Conservation (phyloP, 2,797 vertebrate species). For the Pitangus sulphuratus region DNA sequence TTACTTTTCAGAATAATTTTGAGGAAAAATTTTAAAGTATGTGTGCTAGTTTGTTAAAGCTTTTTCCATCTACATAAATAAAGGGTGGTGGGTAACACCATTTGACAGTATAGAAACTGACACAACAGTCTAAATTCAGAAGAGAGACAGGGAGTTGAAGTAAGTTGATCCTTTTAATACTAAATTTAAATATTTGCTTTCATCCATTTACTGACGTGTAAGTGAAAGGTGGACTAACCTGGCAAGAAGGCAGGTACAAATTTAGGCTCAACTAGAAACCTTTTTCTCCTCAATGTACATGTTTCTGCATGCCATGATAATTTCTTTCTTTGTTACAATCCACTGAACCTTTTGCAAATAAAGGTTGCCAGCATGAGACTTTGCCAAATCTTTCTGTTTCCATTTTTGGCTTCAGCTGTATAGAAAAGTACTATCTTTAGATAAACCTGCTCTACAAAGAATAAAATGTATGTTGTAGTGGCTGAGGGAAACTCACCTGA, state of each 20-base stretch:
- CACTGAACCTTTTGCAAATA: neutral
- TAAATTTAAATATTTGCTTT: conserved; percentile 12
- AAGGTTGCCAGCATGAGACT: neutral
- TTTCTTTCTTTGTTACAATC: neutral
- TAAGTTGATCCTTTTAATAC: neutral
- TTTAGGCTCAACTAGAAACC: neutral
- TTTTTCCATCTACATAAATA: neutral
- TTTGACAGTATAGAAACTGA: neutral
- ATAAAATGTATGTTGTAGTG: neutral
- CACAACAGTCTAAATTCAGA: neutral
- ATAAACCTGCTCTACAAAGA: neutral
- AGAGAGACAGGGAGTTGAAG: neutral
- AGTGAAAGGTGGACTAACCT: neutral
- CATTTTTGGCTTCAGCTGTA: neutral
- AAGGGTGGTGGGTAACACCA: accelerated
- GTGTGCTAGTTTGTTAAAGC: neutral
- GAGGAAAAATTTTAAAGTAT: neutral
- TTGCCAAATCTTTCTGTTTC: neutral
- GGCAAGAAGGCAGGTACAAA: neutral
- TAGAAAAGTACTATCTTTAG: neutral
- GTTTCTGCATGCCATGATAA: neutral
- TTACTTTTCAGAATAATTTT: neutral
- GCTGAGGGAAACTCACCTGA: neutral
- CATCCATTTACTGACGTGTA: neutral
- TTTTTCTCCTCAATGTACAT: neutral